Evolutionary conservation across 2,888 invertebrate genomes (phyloP).

Genomic region (Creontiades dilutus): DNA sequence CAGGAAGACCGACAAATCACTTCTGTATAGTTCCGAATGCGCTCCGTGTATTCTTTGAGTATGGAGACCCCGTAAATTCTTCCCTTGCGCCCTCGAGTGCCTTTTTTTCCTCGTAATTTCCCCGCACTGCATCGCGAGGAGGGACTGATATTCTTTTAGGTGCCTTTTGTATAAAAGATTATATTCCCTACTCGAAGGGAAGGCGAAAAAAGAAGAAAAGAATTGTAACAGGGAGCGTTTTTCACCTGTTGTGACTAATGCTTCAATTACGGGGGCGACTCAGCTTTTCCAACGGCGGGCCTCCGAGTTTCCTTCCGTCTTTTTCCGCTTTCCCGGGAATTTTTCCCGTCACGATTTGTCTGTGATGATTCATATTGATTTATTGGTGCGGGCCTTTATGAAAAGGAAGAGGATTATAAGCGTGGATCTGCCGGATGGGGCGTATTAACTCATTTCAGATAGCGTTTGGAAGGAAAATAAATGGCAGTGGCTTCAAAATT

Average conservation of each 20-base stretch:
- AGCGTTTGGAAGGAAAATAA: too few species aligned
- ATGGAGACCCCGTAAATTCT: neutral
- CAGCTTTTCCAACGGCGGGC: neutral
- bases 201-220: neutral
- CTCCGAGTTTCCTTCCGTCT: too few species aligned
- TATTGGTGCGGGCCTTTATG: too few species aligned
- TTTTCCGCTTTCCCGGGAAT: too few species aligned
- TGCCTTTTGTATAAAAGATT: constrained; percentile 1
- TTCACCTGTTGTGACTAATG: constrained; percentile 39
- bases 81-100: neutral
- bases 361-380: too few species aligned
- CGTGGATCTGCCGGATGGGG: too few species aligned
- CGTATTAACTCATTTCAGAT: too few species aligned
- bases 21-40: neutral
- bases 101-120: neutral
- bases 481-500: too few species aligned
- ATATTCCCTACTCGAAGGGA: neutral
- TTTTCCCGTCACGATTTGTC: too few species aligned
- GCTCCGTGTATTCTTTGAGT: constrained; percentile 26
- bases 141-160: neutral
- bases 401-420: too few species aligned
- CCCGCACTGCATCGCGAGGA: neutral
- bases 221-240: neutral
- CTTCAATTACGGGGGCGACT: neutral
- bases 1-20: constrained; percentile 6